A percentile compares a stretch with the other conserved stretches of the same genome.
Evolutionary conservation across 2,797 vertebrate species (phyloP).

Genomic region (Ptychobarbus kaznakovi): DNA sequence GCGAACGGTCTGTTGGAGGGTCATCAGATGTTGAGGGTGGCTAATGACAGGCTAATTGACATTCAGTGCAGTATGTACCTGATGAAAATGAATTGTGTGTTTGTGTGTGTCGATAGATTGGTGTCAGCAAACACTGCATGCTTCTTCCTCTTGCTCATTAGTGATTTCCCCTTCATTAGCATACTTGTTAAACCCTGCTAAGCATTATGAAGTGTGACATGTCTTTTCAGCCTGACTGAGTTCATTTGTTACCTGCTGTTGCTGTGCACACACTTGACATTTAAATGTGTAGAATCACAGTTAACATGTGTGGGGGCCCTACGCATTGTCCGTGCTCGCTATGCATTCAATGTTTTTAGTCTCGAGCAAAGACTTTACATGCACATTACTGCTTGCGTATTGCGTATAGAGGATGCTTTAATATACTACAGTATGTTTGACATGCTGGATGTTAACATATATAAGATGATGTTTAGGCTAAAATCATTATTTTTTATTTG

Average conservation of each 20-base stretch:
- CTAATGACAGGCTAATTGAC: background rate
- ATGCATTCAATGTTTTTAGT: too few species aligned
- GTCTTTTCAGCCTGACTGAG: slow-evolving; percentile 51
- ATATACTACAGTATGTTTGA: background rate
- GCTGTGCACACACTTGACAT: slow-evolving; percentile 16
- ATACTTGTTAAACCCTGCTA: slow-evolving; percentile 53
- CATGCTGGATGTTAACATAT: background rate
- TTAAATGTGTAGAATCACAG: background rate
- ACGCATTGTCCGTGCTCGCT: too few species aligned
- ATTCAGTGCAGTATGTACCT: slow-evolving; percentile 25
- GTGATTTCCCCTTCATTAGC: slow-evolving; percentile 51
- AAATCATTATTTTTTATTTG: background rate
- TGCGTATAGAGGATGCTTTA: too few species aligned
- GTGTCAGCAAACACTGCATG: slow-evolving; percentile 32
- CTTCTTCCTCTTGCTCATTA: slow-evolving; percentile 45
- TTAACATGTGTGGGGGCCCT: too few species aligned
- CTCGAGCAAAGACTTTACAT: too few species aligned
- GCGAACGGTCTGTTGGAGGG: background rate
- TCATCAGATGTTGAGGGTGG: background rate
- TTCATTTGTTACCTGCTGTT: slow-evolving; percentile 35
- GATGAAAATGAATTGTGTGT: slow-evolving; percentile 29
- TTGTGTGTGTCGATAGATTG: slow-evolving; percentile 32
- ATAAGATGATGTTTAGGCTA: background rate
- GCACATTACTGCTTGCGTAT: too few species aligned
- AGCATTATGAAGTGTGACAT: slow-evolving; percentile 54